A percentile compares a stretch with the other conserved stretches of the same genome.
These are phyloP conservation scores for Verasper variegatus DNA, from an alignment of 2,113 vertebrate species.

Conservation along the genomic window DNA sequence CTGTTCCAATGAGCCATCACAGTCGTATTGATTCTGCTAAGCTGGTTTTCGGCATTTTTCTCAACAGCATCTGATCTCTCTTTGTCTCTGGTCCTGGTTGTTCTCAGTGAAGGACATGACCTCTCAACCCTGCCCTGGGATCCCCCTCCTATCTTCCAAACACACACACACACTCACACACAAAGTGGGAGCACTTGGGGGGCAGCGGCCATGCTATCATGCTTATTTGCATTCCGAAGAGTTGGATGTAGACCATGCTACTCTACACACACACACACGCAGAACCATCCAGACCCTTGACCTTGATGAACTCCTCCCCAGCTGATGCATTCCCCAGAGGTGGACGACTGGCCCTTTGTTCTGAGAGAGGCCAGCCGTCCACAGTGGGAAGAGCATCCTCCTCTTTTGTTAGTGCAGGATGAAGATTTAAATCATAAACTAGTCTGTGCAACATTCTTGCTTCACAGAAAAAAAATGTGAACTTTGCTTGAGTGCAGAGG, in stretches of 20 bases:
- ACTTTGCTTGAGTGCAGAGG: no score
- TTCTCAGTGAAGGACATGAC: constrained; percentile 52
- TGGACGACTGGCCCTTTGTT: constrained; percentile 34
- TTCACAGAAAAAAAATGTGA: background rate
- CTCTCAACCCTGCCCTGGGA: constrained; percentile 42
- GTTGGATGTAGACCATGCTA: constrained; percentile 15
- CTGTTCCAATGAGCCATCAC: background rate
- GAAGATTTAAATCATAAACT: background rate
- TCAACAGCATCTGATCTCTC: background rate
- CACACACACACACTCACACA: no score
- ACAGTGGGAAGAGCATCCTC: constrained; percentile 3
- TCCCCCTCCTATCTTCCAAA: constrained; percentile 19
- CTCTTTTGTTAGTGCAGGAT: background rate
- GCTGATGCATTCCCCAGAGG: constrained; percentile 19
- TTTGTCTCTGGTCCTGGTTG: constrained; percentile 16
- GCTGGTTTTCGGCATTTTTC: background rate
- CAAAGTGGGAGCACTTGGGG: background rate
- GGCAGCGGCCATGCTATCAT: background rate
- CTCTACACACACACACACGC: constrained; percentile 28
- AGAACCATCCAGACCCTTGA: constrained; percentile 58
- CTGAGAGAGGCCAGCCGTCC: background rate
- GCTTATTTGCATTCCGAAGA: constrained; percentile 46
- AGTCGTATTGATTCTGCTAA: background rate
- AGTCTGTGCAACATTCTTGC: background rate
- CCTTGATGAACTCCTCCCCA: constrained; percentile 1